Conservation (phyloP, 2,797 vertebrate species). For the Tenualosa thibaudeaui region DNA sequence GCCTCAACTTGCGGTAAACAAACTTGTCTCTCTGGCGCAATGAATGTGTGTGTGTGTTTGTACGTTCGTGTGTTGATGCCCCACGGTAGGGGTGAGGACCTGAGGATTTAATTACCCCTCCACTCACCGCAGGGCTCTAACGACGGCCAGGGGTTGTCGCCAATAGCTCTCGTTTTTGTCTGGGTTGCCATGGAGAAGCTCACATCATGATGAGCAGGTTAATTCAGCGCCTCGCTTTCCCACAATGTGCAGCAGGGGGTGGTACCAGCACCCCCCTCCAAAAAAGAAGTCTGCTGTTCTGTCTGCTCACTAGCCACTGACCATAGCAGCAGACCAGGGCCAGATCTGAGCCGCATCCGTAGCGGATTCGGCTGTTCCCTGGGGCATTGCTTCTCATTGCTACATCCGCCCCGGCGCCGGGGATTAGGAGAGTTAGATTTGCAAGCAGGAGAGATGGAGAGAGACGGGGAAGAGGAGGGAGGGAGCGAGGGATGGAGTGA, state of each 20-base stretch:
- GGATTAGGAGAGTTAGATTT: constrained; percentile 14
- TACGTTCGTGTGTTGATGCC: neutral
- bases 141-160: neutral
- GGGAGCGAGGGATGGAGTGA: constrained; percentile 9
- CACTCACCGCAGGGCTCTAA: neutral
- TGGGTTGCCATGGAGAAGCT: constrained; percentile 27
- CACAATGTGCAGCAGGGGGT: neutral
- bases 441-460: neutral
- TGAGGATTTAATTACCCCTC: constrained; percentile 2
- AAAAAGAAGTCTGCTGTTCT: neutral
- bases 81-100: neutral
- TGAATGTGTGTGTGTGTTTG: constrained; percentile 14
- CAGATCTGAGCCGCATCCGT: neutral
- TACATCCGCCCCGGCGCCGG: neutral
- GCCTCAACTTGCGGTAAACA: neutral
- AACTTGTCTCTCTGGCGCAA: neutral
- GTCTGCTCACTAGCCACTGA: neutral
- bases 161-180: neutral
- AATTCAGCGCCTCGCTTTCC: neutral
- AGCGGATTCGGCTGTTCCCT: neutral
- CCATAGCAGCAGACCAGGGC: neutral
- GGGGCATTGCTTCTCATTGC: neutral
- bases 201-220: constrained; percentile 1
- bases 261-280: too few species aligned
- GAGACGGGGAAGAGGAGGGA: neutral